Evolutionary conservation across 1,140 invertebrate species (phyloP).

Genomic region (Lordiphosa stackelbergi): DNA sequence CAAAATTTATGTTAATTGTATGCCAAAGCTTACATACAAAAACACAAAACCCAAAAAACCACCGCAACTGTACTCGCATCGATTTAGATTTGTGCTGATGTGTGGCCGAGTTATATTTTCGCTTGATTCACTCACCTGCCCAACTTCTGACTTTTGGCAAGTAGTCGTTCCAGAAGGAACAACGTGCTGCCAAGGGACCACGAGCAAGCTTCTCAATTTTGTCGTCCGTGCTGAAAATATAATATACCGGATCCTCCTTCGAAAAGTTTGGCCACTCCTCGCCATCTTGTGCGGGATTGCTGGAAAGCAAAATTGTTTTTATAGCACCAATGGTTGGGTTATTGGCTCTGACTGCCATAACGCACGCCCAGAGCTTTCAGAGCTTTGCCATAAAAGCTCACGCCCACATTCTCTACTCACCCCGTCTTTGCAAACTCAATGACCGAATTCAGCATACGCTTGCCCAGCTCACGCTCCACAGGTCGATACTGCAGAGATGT

Average conservation of each 20-base stretch:
- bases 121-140: conserved; percentile 79
- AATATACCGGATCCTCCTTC: conserved; percentile 89
- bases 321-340: conserved; percentile 5
- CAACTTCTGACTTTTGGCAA: conserved; percentile 88
- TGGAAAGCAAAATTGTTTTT: conserved; percentile 76
- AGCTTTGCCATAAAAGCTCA: conserved; percentile 9
- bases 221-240: conserved; percentile 89
- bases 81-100: conserved; percentile 8
- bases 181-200: conserved; percentile 90
- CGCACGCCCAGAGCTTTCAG: conserved; percentile 1
- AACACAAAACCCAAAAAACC: conserved; percentile 11
- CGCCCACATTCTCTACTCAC: conserved; percentile 79
- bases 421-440: conserved; percentile 91
- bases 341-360: conserved; percentile 21
- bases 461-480: conserved; percentile 89
- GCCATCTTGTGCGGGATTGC: conserved; percentile 88
- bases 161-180: conserved; percentile 97
- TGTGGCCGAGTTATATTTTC: conserved; percentile 3
- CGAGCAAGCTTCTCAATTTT: conserved; percentile 80
- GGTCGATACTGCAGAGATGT: conserved; percentile 88
- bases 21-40: conserved; percentile 43
- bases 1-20: conserved; percentile 61
- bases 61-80: conserved; percentile 37
- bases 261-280: conserved; percentile 93
- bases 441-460: conserved; percentile 91